These are phyloP conservation scores for Isichthys henryi DNA, from an alignment of 2,113 vertebrate species.

Conservation along the genomic window DNA sequence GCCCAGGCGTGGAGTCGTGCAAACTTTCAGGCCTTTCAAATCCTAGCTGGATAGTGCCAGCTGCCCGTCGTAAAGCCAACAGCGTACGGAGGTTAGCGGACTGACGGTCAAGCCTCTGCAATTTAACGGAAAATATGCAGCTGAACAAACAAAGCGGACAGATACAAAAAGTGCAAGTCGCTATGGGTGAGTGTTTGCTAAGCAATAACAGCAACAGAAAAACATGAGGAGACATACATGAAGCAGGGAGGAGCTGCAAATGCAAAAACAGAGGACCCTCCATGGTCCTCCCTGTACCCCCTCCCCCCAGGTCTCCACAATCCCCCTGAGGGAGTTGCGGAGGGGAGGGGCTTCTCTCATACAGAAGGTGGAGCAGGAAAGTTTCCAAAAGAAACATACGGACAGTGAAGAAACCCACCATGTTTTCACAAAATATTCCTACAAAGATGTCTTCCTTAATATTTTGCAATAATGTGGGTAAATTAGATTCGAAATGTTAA, in stretches of 20 bases:
- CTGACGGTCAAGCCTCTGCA: background rate
- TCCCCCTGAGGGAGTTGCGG: background rate
- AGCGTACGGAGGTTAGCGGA: background rate
- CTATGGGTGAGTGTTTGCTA: background rate
- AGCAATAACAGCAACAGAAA: background rate
- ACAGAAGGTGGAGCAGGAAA: background rate
- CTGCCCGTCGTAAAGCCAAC: background rate
- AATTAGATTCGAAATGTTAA: slow-evolving; percentile 14
- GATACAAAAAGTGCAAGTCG: background rate
- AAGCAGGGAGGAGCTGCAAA: background rate
- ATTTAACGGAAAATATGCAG: background rate
- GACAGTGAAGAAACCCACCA: background rate
- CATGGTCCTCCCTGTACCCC: too few species aligned
- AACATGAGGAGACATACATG: background rate
- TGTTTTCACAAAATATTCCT: background rate
- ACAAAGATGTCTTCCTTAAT: background rate
- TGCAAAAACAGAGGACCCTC: background rate
- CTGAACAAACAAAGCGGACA: background rate
- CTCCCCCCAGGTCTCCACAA: background rate
- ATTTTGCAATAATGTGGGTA: background rate
- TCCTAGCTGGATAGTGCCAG: background rate
- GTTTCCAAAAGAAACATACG: background rate
- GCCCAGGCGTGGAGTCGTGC: background rate
- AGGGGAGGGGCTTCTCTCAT: background rate
- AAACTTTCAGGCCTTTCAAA: background rate